These are phyloP conservation scores for Calliopum simillimum DNA, from an alignment of 2,888 invertebrate genomes.

Conservation along the genomic window DNA sequence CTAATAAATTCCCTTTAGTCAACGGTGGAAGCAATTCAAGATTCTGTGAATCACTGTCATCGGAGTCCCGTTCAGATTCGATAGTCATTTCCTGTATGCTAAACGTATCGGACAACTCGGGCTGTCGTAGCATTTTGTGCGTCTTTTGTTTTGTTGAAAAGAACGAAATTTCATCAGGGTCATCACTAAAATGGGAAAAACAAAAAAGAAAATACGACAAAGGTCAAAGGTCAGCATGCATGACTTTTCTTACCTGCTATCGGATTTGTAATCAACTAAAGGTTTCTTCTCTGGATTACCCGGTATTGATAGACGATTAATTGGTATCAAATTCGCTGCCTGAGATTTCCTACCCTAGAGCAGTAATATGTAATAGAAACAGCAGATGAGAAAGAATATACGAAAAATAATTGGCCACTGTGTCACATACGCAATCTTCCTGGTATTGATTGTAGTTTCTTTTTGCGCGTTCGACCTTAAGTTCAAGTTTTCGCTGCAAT, in stretches of 20 bases:
- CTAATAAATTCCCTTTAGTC: slow-evolving; percentile 58
- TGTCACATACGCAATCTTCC: slow-evolving; percentile 10
- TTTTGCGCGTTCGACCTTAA: slow-evolving; percentile 67
- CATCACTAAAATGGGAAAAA: slow-evolving; percentile 53
- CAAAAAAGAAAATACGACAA: neutral
- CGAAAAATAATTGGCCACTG: neutral
- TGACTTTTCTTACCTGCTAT: slow-evolving; percentile 50
- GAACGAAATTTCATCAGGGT: slow-evolving; percentile 65
- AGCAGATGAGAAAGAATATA: neutral
- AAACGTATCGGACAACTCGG: slow-evolving; percentile 66
- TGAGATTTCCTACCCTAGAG: slow-evolving; percentile 62
- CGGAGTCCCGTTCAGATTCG: slow-evolving; percentile 65
- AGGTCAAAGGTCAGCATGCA: neutral
- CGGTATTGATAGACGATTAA: slow-evolving; percentile 65
- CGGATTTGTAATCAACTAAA: slow-evolving; percentile 67
- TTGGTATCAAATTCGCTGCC: slow-evolving; percentile 64
- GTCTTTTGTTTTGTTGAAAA: slow-evolving; percentile 62
- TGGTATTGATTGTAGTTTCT: slow-evolving; percentile 61
- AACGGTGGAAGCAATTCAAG: slow-evolving; percentile 64
- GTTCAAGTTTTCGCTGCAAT: slow-evolving; percentile 66
- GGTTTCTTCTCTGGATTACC: slow-evolving; percentile 63
- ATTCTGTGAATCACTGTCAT: slow-evolving; percentile 65
- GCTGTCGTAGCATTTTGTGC: slow-evolving; percentile 56
- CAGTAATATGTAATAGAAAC: slow-evolving; percentile 23
- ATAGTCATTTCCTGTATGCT: slow-evolving; percentile 68